These are phyloP conservation scores for Caretta caretta DNA, from an alignment of 2,113 vertebrate genomes.

Conservation along the genomic window DNA sequence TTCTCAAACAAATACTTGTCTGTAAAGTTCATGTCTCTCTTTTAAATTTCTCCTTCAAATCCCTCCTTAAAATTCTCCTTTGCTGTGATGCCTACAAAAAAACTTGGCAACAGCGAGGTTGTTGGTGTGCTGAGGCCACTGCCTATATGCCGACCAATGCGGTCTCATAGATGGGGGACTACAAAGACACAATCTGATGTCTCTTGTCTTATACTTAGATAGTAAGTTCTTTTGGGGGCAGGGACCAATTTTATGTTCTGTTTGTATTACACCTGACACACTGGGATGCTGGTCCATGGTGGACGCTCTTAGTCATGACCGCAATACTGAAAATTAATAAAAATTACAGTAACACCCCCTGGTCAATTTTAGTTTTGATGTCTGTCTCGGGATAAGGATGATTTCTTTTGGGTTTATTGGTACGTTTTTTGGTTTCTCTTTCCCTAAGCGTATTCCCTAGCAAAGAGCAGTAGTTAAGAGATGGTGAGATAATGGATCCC, in stretches of 20 bases:
- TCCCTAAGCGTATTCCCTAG: background rate
- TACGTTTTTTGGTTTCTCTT: background rate
- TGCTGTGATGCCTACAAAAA: background rate
- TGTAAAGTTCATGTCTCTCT: fast-evolving
- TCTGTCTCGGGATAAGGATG: background rate
- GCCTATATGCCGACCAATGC: background rate
- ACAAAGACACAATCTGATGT: background rate
- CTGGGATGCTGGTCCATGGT: background rate
- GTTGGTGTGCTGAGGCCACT: background rate
- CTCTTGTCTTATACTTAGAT: background rate
- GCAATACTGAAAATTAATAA: background rate
- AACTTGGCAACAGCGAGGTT: background rate
- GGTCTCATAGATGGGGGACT: background rate
- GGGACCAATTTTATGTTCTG: background rate
- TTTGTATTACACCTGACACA: fast-evolving
- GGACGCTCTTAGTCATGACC: background rate
- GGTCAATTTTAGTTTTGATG: background rate
- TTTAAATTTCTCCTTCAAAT: fast-evolving
- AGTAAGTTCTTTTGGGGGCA: background rate
- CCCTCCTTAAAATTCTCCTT: background rate
- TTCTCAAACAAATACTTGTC: background rate
- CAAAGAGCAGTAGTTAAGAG: background rate
- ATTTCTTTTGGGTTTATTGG: background rate
- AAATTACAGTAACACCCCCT: background rate
- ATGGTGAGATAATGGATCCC: too few species aligned